Percentiles rank a stretch among this genome's conserved stretches.
Conservation (phyloP, 1,140 invertebrate genomes). For the Euschistus heros region DNA sequence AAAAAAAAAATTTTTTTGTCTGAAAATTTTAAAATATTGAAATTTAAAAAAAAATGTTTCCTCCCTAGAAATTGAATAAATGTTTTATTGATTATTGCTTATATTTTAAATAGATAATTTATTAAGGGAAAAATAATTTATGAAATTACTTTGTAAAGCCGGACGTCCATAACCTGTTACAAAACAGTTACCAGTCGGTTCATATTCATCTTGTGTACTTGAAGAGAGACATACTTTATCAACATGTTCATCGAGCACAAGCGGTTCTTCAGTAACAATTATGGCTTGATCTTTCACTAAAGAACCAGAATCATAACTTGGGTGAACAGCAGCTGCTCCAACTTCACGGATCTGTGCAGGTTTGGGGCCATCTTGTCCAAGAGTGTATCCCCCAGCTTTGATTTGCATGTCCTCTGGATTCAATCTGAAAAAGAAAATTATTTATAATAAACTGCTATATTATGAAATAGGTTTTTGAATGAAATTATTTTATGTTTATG, state of each 20-base stretch:
- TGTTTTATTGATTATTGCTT: too few species aligned
- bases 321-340: slow-evolving; percentile 55
- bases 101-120: too few species aligned
- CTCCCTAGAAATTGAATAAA: too few species aligned
- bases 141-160: slow-evolving; percentile 53
- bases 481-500: too few species aligned
- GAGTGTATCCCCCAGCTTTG: slow-evolving; percentile 75
- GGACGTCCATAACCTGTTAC: slow-evolving; percentile 73
- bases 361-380: slow-evolving; percentile 50
- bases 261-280: slow-evolving; percentile 50
- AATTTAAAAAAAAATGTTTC: too few species aligned
- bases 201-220: slow-evolving; percentile 33
- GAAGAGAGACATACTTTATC: slow-evolving; percentile 58
- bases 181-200: slow-evolving; percentile 46
- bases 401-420: slow-evolving; percentile 55
- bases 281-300: slow-evolving; percentile 61
- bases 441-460: too few species aligned
- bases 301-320: slow-evolving; percentile 50
- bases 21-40: too few species aligned
- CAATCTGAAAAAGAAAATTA: slow-evolving; percentile 36
- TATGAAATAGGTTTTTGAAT: too few species aligned
- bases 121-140: too few species aligned
- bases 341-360: slow-evolving; percentile 65
- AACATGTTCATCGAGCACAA: slow-evolving; percentile 52
- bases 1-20: too few species aligned